These are phyloP conservation scores for Globia sparganii DNA, from an alignment of 2,888 invertebrate genomes.

Conservation along the genomic window DNA sequence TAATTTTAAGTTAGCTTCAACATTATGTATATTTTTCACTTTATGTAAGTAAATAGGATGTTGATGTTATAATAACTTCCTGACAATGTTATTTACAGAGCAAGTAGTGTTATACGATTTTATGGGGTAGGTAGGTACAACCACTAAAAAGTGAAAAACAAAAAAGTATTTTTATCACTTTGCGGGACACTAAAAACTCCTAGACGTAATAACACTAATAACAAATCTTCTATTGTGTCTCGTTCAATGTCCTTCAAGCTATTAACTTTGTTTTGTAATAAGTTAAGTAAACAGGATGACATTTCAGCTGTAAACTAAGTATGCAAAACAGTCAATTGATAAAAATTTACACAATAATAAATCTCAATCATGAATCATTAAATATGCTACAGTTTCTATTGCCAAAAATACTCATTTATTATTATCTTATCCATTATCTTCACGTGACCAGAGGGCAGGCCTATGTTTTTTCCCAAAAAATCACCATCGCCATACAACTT, in stretches of 20 bases:
- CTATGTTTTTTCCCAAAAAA: too few species aligned
- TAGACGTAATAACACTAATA: not conserved
- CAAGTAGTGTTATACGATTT: not conserved
- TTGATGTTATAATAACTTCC: not conserved
- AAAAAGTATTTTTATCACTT: not conserved
- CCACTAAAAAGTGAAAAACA: not conserved
- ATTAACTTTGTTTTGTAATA: not conserved
- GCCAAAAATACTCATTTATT: not conserved
- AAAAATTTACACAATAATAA: conserved; percentile 9
- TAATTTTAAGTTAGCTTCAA: not conserved
- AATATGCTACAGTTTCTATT: conserved; percentile 13
- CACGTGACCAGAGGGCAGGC: too few species aligned
- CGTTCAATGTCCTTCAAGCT: not conserved
- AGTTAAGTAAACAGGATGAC: not conserved
- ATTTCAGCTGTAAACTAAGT: not conserved
- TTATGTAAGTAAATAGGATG: too few species aligned
- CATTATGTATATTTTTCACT: not conserved
- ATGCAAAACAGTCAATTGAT: not conserved
- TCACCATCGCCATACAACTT: too few species aligned
- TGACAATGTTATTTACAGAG: not conserved
- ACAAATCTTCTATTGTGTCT: not conserved
- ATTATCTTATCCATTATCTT: too few species aligned
- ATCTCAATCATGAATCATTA: not conserved
- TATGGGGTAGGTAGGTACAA: not conserved
- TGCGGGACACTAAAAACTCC: not conserved